Percentiles rank a stretch among this genome's conserved stretches.
Conservation (phyloP, 2,888 invertebrate species). For the Agonopterix subpropinquella region DNA sequence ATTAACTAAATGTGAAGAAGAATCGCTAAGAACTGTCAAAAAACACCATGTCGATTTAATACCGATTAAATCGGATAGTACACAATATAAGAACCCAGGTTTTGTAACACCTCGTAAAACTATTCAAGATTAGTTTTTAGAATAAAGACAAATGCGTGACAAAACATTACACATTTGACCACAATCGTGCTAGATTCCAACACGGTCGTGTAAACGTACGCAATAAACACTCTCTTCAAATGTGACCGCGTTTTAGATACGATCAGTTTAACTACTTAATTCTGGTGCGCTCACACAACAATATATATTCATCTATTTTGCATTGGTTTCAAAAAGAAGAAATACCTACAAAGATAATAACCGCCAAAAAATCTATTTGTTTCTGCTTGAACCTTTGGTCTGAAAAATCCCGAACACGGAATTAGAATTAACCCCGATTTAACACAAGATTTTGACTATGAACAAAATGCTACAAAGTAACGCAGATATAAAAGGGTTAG, state of each 20-base stretch:
- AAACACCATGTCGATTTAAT: too few species aligned
- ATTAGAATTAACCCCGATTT: too few species aligned
- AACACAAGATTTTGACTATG: not conserved
- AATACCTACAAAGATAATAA: too few species aligned
- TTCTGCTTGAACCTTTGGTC: too few species aligned
- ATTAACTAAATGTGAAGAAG: too few species aligned
- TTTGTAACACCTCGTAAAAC: too few species aligned
- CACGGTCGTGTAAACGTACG: conserved; percentile 37
- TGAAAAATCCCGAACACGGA: too few species aligned
- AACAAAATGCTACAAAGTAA: not conserved
- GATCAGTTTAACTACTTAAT: conserved; percentile 21
- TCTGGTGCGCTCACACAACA: conserved; percentile 5
- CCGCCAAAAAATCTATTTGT: too few species aligned
- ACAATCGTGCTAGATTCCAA: conserved; percentile 36
- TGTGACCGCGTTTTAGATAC: conserved; percentile 31
- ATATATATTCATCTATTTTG: not conserved
- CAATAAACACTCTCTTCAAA: conserved; percentile 44
- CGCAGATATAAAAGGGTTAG: not conserved
- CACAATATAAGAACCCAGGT: too few species aligned
- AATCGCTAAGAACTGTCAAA: too few species aligned
- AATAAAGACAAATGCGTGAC: not conserved
- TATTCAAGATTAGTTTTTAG: too few species aligned
- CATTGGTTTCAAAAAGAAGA: not conserved
- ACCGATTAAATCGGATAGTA: too few species aligned
- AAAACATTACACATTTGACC: conserved; percentile 26